Conservation (phyloP, 2,888 invertebrate species). For the Oscheius sp. region DNA sequence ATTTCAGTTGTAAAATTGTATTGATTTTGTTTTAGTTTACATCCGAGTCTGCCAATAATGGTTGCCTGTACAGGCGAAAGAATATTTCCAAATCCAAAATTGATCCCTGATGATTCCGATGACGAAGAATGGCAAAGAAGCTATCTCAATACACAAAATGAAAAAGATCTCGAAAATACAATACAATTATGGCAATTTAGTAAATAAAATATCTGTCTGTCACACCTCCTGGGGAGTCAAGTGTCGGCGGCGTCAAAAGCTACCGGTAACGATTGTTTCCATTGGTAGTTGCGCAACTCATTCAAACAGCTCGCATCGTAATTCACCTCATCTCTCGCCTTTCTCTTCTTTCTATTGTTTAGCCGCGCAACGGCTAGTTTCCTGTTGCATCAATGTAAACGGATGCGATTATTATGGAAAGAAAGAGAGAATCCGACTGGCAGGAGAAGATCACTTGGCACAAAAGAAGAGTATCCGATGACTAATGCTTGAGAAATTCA, state of each 20-base stretch:
- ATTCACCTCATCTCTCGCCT: constrained; percentile 20
- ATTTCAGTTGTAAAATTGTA: too few relatives aligned
- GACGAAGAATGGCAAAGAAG: constrained; percentile 5
- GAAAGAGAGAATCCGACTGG: not conserved
- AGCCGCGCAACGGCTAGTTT: constrained; percentile 16
- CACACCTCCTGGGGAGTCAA: constrained; percentile 20
- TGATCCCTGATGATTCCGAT: not conserved
- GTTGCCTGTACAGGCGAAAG: constrained; percentile 37
- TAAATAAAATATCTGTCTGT: not conserved
- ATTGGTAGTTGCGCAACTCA: constrained; percentile 26
- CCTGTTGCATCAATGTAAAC: constrained; percentile 22
- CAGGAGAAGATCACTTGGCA: constrained; percentile 12
- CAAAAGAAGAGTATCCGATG: not conserved
- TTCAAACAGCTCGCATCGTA: constrained; percentile 31
- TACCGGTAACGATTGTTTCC: constrained; percentile 24
- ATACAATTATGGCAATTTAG: constrained; percentile 19
- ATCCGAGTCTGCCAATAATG: constrained; percentile 31
- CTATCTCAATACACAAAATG: not conserved
- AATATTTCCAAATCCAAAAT: constrained; percentile 30
- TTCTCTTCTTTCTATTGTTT: constrained; percentile 10
- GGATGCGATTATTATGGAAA: not conserved
- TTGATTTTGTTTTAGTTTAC: constrained; percentile 27
- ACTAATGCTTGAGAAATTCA: not conserved
- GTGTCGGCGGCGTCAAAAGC: constrained; percentile 31
- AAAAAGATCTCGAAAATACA: constrained; percentile 1